phyloP scores from a whole-genome alignment of 2,113 vertebrate species.

The Lathamus discolor region DNA sequence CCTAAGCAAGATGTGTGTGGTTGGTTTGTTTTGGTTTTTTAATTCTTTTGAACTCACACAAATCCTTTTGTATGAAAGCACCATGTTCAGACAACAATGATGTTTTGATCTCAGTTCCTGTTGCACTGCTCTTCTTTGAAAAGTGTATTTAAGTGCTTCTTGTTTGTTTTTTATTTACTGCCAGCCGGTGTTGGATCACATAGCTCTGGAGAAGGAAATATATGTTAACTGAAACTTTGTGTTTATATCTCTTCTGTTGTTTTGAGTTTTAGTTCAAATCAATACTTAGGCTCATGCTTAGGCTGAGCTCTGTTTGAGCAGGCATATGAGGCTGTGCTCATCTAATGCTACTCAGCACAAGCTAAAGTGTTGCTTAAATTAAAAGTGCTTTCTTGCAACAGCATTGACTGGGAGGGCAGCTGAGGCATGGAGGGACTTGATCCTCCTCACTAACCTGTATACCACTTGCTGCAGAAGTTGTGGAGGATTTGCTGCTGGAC shows the following conservation, averaged over 20 bases:
- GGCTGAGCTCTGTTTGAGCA: background rate
- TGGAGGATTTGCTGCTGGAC: background rate
- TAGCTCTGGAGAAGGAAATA: background rate
- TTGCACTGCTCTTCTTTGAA: background rate
- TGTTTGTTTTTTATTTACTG: background rate
- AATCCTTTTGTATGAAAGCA: background rate
- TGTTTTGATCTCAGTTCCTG: background rate
- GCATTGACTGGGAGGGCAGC: background rate
- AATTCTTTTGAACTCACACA: background rate
- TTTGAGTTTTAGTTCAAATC: background rate
- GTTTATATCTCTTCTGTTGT: background rate
- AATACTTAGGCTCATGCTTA: background rate
- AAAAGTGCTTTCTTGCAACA: rapidly evolving
- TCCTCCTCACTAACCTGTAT: background rate
- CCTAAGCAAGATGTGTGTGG: background rate
- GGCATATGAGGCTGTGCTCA: rapidly evolving
- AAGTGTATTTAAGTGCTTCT: background rate
- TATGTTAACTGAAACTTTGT: background rate
- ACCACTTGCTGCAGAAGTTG: background rate
- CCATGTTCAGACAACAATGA: background rate
- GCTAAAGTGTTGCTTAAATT: background rate
- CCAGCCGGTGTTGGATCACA: background rate
- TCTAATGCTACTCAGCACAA: background rate
- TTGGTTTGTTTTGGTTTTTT: background rate
- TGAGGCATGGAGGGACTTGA: background rate